Base-by-base conservation (phyloP, 2,888 invertebrate species). In the Drosophila neotestacea region DNA sequence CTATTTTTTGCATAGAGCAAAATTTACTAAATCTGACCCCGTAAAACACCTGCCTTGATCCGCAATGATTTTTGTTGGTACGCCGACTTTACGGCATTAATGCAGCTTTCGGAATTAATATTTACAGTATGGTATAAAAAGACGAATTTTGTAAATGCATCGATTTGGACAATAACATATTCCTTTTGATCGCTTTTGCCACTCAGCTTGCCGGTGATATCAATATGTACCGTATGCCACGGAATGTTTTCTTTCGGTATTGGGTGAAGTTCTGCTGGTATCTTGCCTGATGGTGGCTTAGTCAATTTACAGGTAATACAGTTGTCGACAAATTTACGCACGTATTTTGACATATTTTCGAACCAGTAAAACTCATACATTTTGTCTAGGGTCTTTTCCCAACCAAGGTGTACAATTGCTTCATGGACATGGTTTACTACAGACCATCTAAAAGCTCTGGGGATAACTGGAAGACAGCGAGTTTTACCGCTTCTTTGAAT, bases 401-500 rank as follows among this genome's bases (percentile, higher is more conserved):
- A 69, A 39, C 71, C 68, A 38, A 71, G 52, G 46, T 71, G 73
- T 60, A 70, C 51, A 46, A 72, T 34, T 9, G 70, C 55, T 27
- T 74, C 65, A 42, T 68, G 70, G 2, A 68, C 64, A 48, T 66
- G 52, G 22, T 70, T 72, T 1, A 73, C 55, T 36, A 61, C 51
- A 7, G 74, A 59, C 72, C 69, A 72, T 46, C 56, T 70, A 39
- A 72, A 67, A 6, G 59, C 6, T 42, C 66, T 66, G 1, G 73
- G 66, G 36, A 77, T 27, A 22, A 73, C 46, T 11, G 70, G 77
- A 11, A 73, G 63, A 38, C 62, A 77, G 4, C 51, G n/a, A 50
- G 73, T 64, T 66, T 54, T 71, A 6, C 71, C 59, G 54, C 70
- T 68, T 51, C 68, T 62, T 66, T 71, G 63, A 6, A 65, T 63